Conservation (phyloP, 2,113 vertebrate species). For the Lasiurus borealis region DNA sequence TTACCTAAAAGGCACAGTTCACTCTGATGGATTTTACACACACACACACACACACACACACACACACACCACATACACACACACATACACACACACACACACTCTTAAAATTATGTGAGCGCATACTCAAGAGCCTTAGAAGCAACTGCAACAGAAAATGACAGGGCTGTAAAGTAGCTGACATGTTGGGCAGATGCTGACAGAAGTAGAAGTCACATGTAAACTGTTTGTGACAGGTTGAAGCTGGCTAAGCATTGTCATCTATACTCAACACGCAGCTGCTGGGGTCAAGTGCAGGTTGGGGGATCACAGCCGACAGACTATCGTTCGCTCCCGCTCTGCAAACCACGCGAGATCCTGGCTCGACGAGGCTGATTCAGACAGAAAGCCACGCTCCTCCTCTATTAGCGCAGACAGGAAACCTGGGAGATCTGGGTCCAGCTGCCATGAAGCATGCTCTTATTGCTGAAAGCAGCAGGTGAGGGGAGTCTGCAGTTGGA, state of each 20-base stretch:
- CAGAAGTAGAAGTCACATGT: constrained; percentile 43
- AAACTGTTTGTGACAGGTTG: constrained; percentile 71
- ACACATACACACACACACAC: not conserved
- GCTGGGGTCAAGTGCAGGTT: constrained; percentile 19
- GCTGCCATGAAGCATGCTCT: constrained; percentile 80
- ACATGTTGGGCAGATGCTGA: constrained; percentile 57
- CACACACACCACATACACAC: not conserved
- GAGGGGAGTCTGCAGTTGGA: constrained; percentile 69
- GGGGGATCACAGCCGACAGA: constrained; percentile 63
- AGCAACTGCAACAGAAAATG: constrained; percentile 64
- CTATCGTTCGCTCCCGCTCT: constrained; percentile 65
- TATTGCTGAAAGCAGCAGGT: constrained; percentile 77
- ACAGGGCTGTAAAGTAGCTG: constrained; percentile 32
- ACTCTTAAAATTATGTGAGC: not conserved
- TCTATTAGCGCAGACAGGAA: constrained; percentile 60
- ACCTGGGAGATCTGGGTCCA: constrained; percentile 77
- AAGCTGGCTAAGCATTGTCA: constrained; percentile 57
- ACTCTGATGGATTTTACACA: not conserved
- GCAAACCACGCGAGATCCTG: constrained; percentile 65
- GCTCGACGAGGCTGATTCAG: constrained; percentile 67
- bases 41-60: not conserved
- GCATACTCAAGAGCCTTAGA: constrained; percentile 25
- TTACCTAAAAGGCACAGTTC: not conserved
- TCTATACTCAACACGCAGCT: constrained; percentile 68
- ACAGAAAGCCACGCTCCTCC: constrained; percentile 73